Conservation (phyloP, 2,888 invertebrate species). For the Platypus cylindrus region DNA sequence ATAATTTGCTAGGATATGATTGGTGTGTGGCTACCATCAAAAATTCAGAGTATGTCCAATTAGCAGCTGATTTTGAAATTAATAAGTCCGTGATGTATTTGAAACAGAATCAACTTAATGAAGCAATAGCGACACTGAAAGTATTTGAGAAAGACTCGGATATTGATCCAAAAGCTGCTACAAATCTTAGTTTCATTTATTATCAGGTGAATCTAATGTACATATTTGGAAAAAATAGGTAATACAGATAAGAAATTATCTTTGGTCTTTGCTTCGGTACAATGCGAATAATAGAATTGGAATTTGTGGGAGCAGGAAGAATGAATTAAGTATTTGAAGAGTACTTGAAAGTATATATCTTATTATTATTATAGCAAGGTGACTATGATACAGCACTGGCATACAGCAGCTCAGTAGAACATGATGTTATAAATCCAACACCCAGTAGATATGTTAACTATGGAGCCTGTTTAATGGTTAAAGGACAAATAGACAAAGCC, state of each 20-base stretch:
- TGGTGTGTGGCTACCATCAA: slow-evolving; percentile 95
- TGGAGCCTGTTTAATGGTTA: slow-evolving; percentile 64
- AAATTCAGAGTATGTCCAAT: slow-evolving; percentile 68
- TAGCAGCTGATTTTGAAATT: slow-evolving; percentile 81
- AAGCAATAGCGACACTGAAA: slow-evolving; percentile 74
- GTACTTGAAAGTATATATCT: no score
- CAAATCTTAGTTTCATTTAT: slow-evolving; percentile 76
- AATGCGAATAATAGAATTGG: no score
- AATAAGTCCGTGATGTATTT: slow-evolving; percentile 80
- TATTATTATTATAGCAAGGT: slow-evolving; percentile 47
- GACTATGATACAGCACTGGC: slow-evolving; percentile 65
- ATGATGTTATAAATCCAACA: slow-evolving; percentile 64
- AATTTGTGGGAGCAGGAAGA: no score
- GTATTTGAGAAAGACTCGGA: slow-evolving; percentile 77
- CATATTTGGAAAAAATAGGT: no score
- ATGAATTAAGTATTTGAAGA: no score
- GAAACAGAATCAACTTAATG: slow-evolving; percentile 63
- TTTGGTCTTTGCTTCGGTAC: no score
- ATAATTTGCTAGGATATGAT: slow-evolving; percentile 36
- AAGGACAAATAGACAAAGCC: slow-evolving; percentile 56
- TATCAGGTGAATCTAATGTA: slow-evolving; percentile 61
- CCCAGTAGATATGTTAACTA: slow-evolving; percentile 75
- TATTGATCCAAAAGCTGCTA: slow-evolving; percentile 71
- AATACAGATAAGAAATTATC: no score
- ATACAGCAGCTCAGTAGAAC: slow-evolving; percentile 61